phyloP scores from a whole-genome alignment of 2,888 invertebrate species.

The Spodoptera littoralis region DNA sequence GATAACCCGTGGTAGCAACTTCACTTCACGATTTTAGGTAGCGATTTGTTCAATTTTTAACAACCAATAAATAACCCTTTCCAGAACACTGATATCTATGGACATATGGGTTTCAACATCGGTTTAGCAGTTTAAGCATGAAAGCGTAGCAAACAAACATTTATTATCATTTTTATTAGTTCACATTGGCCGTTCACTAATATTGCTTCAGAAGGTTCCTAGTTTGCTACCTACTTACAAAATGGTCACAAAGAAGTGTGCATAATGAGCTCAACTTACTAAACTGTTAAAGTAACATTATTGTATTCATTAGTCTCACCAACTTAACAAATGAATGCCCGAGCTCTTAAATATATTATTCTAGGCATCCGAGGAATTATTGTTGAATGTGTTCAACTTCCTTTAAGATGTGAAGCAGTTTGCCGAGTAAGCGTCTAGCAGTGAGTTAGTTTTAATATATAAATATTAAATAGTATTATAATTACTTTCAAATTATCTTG shows the following conservation, averaged over 20 bases:
- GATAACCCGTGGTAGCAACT: too few species aligned
- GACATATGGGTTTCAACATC: too few species aligned
- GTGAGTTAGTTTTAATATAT: conserved; percentile 3
- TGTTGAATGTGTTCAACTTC: conserved; percentile 2
- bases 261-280: conserved; percentile 13
- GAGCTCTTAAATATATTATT: conserved; percentile 5
- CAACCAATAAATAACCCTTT: too few species aligned
- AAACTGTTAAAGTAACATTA: conserved; percentile 13
- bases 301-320: conserved; percentile 25
- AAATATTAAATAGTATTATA: conserved; percentile 17
- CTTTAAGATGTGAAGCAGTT: conserved; percentile 1
- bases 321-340: conserved; percentile 17
- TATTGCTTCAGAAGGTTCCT: not conserved
- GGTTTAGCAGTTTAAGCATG: too few species aligned
- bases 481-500: conserved; percentile 40
- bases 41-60: too few species aligned
- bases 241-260: conserved; percentile 7
- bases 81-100: too few species aligned
- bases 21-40: too few species aligned
- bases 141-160: too few species aligned
- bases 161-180: too few species aligned
- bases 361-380: conserved; percentile 11
- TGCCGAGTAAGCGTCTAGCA: not conserved
- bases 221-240: not conserved
- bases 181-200: too few species aligned